Evolutionary conservation across 2,888 invertebrate species (phyloP).

Genomic region (Aphodius granarius): DNA sequence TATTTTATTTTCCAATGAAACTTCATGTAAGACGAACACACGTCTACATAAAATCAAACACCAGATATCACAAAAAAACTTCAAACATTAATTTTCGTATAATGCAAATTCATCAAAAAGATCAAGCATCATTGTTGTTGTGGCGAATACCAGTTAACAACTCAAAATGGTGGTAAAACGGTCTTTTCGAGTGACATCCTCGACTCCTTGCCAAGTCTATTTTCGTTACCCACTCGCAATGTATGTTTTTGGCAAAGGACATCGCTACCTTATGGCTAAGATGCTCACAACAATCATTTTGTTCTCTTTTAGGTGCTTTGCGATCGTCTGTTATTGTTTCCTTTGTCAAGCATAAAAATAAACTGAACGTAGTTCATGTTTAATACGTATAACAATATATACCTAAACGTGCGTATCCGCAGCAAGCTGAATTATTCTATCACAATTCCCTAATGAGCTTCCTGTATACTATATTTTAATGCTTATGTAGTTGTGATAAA

Average conservation of each 20-base stretch:
- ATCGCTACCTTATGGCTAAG: neutral
- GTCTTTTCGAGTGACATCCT: neutral
- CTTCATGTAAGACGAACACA: constrained; percentile 1
- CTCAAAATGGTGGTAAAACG: neutral
- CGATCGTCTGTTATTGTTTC: neutral
- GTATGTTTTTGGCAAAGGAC: neutral
- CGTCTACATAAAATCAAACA: neutral
- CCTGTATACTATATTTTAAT: neutral
- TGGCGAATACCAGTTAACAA: neutral
- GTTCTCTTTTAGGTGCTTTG: too few species aligned
- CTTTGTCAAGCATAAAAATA: neutral
- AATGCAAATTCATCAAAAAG: neutral
- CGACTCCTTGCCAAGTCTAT: constrained; percentile 46
- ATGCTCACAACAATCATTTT: neutral
- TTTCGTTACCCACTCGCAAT: constrained; percentile 39
- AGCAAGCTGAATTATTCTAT: neutral
- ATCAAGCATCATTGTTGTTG: neutral
- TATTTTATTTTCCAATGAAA: constrained; percentile 16
- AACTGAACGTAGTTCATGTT: neutral
- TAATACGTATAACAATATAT: neutral
- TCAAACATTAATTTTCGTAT: neutral
- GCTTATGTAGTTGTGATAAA: neutral
- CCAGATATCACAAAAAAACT: too few species aligned
- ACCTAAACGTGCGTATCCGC: neutral
- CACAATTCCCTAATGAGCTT: neutral